phyloP scores from a whole-genome alignment of 1,140 invertebrate genomes.

The Drosophila ananassae region DNA sequence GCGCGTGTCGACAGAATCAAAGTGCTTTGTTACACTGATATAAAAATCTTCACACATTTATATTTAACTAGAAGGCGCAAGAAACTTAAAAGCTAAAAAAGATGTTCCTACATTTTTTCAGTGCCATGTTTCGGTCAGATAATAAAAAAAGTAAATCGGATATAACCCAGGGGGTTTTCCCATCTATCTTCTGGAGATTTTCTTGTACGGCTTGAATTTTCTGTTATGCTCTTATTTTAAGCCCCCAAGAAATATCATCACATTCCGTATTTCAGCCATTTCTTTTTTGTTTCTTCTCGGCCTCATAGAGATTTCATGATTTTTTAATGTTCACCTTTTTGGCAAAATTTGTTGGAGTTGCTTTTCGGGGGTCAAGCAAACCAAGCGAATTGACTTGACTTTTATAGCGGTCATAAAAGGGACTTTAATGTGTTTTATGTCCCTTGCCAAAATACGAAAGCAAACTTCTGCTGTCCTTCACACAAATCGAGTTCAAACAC shows the following conservation, averaged over 20 bases:
- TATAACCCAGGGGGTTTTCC: slow-evolving; percentile 18
- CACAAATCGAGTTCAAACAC: slow-evolving; percentile 65
- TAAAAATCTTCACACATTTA: not conserved
- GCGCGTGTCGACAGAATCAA: not conserved
- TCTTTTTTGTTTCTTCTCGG: not conserved
- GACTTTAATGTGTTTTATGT: slow-evolving; percentile 77
- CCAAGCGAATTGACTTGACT: slow-evolving; percentile 67
- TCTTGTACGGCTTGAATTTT: slow-evolving; percentile 12
- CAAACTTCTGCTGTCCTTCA: slow-evolving; percentile 48
- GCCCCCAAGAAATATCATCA: slow-evolving; percentile 31
- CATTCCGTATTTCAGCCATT: slow-evolving; percentile 14
- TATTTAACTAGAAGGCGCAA: not conserved
- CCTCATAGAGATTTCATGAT: slow-evolving; percentile 46
- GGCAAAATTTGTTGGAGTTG: slow-evolving; percentile 18
- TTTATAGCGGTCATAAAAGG: slow-evolving; percentile 73
- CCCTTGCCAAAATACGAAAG: slow-evolving; percentile 36
- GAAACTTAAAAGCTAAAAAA: not conserved
- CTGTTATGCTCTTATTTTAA: slow-evolving; percentile 17
- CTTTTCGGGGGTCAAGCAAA: slow-evolving; percentile 40
- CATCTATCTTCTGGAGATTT: slow-evolving; percentile 34
- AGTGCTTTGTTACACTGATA: slow-evolving; percentile 7
- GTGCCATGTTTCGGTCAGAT: not conserved
- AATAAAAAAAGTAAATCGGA: slow-evolving; percentile 7
- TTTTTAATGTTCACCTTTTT: slow-evolving; percentile 54
- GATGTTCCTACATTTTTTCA: not conserved